Percentiles rank a stretch among this genome's conserved stretches.
These are phyloP conservation scores for Bufo bufo DNA, from an alignment of 2,113 vertebrate species.

Conservation along the genomic window DNA sequence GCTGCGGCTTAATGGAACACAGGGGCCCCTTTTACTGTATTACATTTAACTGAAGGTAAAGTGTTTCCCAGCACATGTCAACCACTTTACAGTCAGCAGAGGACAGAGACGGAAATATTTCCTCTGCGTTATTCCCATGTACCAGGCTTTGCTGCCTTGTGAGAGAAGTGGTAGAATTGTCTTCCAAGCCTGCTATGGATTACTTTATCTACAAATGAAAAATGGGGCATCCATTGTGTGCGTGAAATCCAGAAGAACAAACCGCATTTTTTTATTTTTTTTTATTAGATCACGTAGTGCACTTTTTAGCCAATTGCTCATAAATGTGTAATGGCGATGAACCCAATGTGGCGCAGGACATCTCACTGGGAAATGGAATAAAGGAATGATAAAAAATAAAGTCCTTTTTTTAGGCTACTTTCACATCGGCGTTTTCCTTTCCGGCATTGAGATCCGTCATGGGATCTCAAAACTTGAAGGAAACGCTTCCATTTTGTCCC, in stretches of 20 bases:
- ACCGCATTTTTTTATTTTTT: too few species aligned
- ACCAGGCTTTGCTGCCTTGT: not conserved
- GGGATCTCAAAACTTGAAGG: too few species aligned
- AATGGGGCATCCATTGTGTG: not conserved
- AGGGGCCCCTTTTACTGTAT: slow-evolving; percentile 18
- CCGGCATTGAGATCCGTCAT: too few species aligned
- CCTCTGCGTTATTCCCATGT: not conserved
- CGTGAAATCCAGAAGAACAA: not conserved
- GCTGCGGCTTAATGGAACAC: not conserved
- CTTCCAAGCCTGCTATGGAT: not conserved
- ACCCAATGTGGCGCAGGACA: too few species aligned
- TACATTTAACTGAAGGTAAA: not conserved
- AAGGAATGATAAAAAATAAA: too few species aligned
- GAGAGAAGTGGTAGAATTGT: not conserved
- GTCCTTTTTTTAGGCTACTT: too few species aligned
- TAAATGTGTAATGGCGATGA: too few species aligned
- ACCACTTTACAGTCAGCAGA: not conserved
- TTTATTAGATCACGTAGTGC: not conserved
- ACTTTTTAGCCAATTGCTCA: not conserved
- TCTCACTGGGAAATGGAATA: too few species aligned
- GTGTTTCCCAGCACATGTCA: slow-evolving; percentile 10
- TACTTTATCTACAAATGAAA: not conserved
- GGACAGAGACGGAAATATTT: not conserved
- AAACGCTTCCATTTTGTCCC: too few species aligned
- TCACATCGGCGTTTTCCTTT: too few species aligned